Conservation (phyloP, 2,888 invertebrate species). For the Leistus spinibarbis region DNA sequence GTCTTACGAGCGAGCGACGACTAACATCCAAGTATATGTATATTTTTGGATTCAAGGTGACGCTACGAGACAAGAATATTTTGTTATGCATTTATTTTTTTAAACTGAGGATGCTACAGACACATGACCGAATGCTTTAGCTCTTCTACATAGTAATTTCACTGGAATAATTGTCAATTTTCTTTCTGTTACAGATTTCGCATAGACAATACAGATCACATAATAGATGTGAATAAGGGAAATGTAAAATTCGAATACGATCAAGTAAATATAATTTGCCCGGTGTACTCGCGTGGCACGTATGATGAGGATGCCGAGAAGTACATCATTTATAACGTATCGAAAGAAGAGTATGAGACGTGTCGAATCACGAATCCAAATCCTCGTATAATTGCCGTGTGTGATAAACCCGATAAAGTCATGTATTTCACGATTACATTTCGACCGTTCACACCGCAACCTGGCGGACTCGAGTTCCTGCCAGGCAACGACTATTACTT, state of each 20-base stretch:
- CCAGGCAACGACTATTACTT: slow-evolving; percentile 96
- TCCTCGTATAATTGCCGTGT: slow-evolving; percentile 92
- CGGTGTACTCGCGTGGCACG: slow-evolving; percentile 86
- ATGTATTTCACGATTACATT: slow-evolving; percentile 97
- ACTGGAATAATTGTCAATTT: neutral
- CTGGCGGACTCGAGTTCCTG: slow-evolving; percentile 91
- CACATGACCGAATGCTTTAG: too few relatives aligned
- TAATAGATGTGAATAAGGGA: slow-evolving; percentile 93
- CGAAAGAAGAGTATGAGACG: slow-evolving; percentile 95
- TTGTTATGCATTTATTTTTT: too few relatives aligned
- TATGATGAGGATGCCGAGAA: slow-evolving; percentile 89
- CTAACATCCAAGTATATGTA: too few relatives aligned
- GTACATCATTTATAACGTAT: slow-evolving; percentile 96
- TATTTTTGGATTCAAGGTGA: too few relatives aligned
- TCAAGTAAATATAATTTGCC: slow-evolving; percentile 95
- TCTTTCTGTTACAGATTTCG: slow-evolving; percentile 64
- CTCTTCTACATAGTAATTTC: too few relatives aligned
- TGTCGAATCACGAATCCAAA: slow-evolving; percentile 94
- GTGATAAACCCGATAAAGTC: slow-evolving; percentile 92
- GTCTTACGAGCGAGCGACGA: too few relatives aligned
- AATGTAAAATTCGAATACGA: slow-evolving; percentile 84
- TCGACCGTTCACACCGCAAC: slow-evolving; percentile 94
- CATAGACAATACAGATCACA: slow-evolving; percentile 97
- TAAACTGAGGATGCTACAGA: too few relatives aligned
- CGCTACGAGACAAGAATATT: too few relatives aligned